A percentile compares a stretch with the other conserved stretches of the same genome.
These are phyloP conservation scores for Nesoenas mayeri DNA, from an alignment of 2,113 vertebrate genomes.

Conservation along the genomic window DNA sequence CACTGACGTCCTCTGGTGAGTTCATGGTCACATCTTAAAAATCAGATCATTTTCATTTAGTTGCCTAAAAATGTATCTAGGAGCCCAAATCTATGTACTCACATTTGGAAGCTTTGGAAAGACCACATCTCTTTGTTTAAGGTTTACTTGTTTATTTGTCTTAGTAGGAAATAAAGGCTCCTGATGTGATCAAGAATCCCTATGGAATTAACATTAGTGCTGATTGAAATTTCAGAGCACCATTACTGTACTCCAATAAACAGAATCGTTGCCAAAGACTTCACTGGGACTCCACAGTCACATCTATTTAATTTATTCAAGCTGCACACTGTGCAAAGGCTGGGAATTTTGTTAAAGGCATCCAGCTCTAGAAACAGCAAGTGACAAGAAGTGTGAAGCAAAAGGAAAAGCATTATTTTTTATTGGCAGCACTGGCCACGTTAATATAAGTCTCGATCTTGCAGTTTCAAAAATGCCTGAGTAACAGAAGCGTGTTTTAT, in stretches of 20 bases:
- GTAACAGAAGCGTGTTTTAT: background rate
- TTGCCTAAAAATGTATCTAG: background rate
- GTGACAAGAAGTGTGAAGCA: background rate
- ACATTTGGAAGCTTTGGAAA: background rate
- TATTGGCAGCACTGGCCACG: background rate
- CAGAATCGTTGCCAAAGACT: background rate
- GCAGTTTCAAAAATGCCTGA: background rate
- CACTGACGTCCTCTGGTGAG: background rate
- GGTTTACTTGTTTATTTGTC: background rate
- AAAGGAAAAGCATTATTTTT: background rate
- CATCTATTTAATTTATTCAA: constrained; percentile 44
- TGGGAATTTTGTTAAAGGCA: background rate
- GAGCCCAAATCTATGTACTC: accelerated
- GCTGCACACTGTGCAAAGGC: background rate
- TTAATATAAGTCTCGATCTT: background rate
- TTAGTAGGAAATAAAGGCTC: background rate
- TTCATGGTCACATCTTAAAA: background rate
- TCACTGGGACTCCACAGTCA: background rate
- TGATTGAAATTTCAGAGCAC: background rate
- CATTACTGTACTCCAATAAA: background rate
- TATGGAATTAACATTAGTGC: background rate
- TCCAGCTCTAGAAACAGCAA: constrained; percentile 26
- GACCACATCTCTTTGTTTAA: background rate
- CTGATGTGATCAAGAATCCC: background rate
- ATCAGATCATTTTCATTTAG: background rate